Evolutionary conservation across 2,888 invertebrate species (phyloP), one percentile per base, ranked within the genome.

Genomic region (Agriopis aurantiaria): DNA sequence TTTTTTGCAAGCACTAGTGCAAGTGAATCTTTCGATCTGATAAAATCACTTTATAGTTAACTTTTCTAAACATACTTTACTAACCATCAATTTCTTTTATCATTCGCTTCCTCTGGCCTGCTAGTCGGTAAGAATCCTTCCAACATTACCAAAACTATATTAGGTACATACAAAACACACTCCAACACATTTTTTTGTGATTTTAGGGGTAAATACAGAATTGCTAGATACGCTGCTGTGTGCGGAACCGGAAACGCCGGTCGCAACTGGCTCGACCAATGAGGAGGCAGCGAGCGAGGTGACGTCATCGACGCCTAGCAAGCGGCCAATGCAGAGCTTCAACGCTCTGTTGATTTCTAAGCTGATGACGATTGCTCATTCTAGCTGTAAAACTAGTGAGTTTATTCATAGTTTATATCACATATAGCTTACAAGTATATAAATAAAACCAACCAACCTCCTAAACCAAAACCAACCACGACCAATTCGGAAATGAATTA

Each of bases 331-430:
- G 95, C 83, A 96, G 92, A 96, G 96, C 80, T 99, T 98, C 88
- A 98, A 98, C 86, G 96, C 96, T 7, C 94, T 96, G 69, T 93
- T 99, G 52, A 97, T 98, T 60, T 98, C 98, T 70, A 97, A 97
- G 84, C 91, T 99, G 61, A 95, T 98, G 82, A 95, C 96, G 58
- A 98, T 99, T 63, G 96, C 98, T 43, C 96, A 96, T 66, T 95
- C 96, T 65, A 97, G 98, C 76, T 98, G 98, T 90, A 98, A 98
- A 91, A 97, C 97, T 79, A 96, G 98, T 98, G 90, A 95, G 96
- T 90, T 14, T 33, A 17, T 0, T 46, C 7, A 40, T 40, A 11
- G 3, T 3, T n/a, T n/a, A n/a, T n/a, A n/a, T n/a, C n/a, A n/a
- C n/a, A n/a, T n/a, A n/a, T n/a, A n/a, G n/a, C n/a, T n/a, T n/a